Conservation (phyloP, 2,888 invertebrate genomes). For the Hyposoter dolosus region DNA sequence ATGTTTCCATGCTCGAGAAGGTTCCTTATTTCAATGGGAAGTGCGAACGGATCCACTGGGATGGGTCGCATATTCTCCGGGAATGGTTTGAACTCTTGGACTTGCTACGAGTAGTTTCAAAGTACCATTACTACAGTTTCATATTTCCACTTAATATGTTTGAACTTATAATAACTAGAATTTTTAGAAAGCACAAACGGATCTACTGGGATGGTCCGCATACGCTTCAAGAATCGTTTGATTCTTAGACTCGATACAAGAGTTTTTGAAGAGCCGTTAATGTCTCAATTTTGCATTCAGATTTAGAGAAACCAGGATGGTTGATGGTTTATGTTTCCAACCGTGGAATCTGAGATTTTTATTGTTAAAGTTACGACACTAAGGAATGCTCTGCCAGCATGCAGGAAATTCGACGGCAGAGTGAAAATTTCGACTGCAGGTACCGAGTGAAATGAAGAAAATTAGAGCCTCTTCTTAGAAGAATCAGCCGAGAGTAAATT, state of each 20-base stretch:
- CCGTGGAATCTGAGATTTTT: not conserved
- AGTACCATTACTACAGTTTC: too few species aligned
- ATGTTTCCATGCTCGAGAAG: slow-evolving; percentile 81
- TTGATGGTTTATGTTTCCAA: too few species aligned
- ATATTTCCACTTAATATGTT: too few species aligned
- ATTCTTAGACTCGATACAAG: too few species aligned
- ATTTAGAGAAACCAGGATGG: too few species aligned
- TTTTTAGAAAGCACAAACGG: too few species aligned
- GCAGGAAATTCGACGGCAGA: not conserved
- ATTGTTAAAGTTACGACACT: not conserved
- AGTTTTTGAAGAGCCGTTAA: too few species aligned
- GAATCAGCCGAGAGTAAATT: not conserved
- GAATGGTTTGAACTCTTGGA: slow-evolving; percentile 81
- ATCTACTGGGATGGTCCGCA: not conserved
- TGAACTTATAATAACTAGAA: too few species aligned
- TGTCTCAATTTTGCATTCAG: too few species aligned
- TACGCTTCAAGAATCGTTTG: too few species aligned
- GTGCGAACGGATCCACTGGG: slow-evolving; percentile 78
- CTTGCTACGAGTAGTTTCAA: slow-evolving; percentile 65
- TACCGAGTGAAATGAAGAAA: not conserved
- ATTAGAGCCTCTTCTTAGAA: not conserved
- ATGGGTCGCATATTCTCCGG: slow-evolving; percentile 79
- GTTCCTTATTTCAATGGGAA: slow-evolving; percentile 80
- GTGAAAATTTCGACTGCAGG: not conserved
- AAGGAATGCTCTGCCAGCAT: not conserved